These are phyloP conservation scores for Tetrao urogallus DNA, from an alignment of 2,113 vertebrate species.

Conservation along the genomic window DNA sequence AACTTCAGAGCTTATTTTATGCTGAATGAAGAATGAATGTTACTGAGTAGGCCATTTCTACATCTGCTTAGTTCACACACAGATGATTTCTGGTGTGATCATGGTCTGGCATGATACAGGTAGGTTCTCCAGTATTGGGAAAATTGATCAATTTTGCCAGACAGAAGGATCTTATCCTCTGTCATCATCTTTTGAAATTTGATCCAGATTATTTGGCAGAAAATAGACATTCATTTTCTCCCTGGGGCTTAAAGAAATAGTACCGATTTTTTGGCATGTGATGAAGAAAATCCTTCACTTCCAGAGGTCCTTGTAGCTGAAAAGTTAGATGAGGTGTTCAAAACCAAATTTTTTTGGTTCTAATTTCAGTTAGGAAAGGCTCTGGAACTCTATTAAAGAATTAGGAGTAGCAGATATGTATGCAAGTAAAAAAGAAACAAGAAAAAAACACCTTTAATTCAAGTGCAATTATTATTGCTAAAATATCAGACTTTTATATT, in stretches of 20 bases:
- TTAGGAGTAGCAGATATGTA: background rate
- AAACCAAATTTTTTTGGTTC: background rate
- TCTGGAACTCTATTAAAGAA: background rate
- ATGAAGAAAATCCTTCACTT: background rate
- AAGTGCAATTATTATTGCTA: background rate
- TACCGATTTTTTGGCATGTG: background rate
- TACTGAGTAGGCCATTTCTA: background rate
- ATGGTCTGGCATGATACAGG: background rate
- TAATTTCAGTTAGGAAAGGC: background rate
- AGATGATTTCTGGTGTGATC: background rate
- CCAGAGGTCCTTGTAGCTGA: background rate
- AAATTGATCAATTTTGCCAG: background rate
- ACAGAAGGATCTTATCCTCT: background rate
- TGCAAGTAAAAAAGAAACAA: background rate
- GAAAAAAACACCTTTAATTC: background rate
- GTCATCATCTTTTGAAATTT: background rate
- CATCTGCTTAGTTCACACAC: background rate
- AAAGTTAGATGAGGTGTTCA: background rate
- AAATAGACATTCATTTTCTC: background rate
- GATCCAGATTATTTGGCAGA: background rate
- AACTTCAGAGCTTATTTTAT: background rate
- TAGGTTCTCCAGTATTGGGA: fast-evolving
- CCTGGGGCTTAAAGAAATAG: background rate
- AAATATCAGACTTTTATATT: background rate
- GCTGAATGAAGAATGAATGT: background rate